Conservation (phyloP, 2,888 invertebrate species). For the Hofmannophila pseudospretella region DNA sequence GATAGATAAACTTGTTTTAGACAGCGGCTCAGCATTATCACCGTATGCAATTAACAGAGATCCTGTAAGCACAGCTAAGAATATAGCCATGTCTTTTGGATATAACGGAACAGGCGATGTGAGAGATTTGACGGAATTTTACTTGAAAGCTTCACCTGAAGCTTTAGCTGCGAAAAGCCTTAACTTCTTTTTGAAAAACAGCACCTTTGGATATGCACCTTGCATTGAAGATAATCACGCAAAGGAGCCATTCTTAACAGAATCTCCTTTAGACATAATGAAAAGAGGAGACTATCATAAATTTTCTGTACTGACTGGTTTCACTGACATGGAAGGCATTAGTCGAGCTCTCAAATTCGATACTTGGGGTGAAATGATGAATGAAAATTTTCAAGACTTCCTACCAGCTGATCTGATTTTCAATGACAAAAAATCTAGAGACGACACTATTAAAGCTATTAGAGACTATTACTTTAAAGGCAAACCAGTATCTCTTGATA, state of each 20-base stretch:
- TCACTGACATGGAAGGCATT: constrained; percentile 64
- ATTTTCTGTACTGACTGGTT: constrained; percentile 52
- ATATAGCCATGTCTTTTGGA: constrained; percentile 55
- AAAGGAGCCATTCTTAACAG: constrained; percentile 49
- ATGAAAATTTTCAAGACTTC: constrained; percentile 51
- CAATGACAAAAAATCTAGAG: constrained; percentile 30
- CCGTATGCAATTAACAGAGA: constrained; percentile 59
- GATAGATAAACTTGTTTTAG: constrained; percentile 55
- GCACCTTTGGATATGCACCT: constrained; percentile 65
- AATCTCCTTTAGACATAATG: constrained; percentile 53
- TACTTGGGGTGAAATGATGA: constrained; percentile 58
- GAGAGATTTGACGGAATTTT: constrained; percentile 57
- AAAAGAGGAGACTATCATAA: constrained; percentile 41
- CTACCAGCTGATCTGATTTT: constrained; percentile 57
- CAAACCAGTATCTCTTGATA: constrained; percentile 39
- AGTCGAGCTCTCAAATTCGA: constrained; percentile 52
- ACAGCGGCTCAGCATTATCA: constrained; percentile 61
- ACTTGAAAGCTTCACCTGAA: constrained; percentile 39
- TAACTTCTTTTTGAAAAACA: constrained; percentile 56
- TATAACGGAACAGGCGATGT: constrained; percentile 51
- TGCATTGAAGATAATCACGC: constrained; percentile 51
- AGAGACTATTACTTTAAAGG: constrained; percentile 51
- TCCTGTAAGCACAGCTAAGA: constrained; percentile 55
- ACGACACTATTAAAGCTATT: constrained; percentile 34
- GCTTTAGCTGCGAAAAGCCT: constrained; percentile 43